Evolutionary conservation across 2,113 vertebrate species (phyloP).

Genomic region (Nycticorax nycticorax): DNA sequence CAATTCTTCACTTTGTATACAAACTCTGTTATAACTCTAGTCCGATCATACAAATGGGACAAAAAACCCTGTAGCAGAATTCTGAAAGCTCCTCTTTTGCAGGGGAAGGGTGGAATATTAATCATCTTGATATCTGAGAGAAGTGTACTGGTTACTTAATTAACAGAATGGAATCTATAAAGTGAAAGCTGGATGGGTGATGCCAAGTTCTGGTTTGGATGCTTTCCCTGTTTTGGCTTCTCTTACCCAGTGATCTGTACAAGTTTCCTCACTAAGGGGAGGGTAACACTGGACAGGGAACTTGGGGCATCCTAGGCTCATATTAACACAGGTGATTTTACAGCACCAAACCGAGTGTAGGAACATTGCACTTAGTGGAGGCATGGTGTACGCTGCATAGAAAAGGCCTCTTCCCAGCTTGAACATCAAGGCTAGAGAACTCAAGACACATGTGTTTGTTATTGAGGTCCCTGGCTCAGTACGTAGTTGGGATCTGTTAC

Average conservation of each 20-base stretch:
- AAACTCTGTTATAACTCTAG: background rate
- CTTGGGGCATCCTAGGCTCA: background rate
- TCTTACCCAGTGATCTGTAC: background rate
- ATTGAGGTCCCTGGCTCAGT: background rate
- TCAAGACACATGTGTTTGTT: background rate
- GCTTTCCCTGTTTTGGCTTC: background rate
- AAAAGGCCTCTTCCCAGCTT: background rate
- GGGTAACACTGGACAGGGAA: background rate
- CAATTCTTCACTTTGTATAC: background rate
- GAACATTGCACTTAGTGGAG: background rate
- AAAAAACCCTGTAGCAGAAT: rapidly evolving
- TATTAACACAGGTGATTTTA: background rate
- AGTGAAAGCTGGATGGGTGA: background rate
- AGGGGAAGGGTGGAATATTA: background rate
- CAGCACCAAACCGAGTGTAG: background rate
- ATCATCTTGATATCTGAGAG: background rate
- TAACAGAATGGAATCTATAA: background rate
- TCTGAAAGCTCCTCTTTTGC: background rate
- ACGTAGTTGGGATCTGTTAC: background rate
- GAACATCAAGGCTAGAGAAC: background rate
- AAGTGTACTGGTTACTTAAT: background rate
- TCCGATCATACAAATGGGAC: background rate
- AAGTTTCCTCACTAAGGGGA: background rate
- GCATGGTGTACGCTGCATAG: background rate
- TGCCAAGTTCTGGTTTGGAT: background rate